phyloP scores from a whole-genome alignment of 2,113 vertebrate genomes.

The Leptobrachium leishanense region DNA sequence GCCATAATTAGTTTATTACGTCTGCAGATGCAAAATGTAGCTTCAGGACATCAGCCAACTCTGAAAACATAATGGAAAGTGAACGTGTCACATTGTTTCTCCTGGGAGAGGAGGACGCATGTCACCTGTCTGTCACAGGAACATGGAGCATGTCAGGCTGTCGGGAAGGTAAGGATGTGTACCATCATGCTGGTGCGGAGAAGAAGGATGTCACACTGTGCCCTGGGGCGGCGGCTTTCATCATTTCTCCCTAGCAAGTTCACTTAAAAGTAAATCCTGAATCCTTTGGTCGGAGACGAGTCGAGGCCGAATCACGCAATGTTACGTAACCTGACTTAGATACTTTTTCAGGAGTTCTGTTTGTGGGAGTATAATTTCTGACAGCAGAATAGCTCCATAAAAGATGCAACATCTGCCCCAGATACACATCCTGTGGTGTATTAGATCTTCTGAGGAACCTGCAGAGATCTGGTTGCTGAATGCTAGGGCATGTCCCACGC shows the following conservation, averaged over 20 bases:
- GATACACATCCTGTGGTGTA: too few relatives aligned
- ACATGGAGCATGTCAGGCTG: neutral
- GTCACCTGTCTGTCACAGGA: slow-evolving; percentile 18
- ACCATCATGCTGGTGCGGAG: neutral
- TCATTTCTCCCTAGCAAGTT: neutral
- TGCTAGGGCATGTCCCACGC: too few relatives aligned
- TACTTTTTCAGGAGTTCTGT: too few relatives aligned
- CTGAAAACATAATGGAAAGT: slow-evolving; percentile 24
- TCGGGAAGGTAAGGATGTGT: neutral
- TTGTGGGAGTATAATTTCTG: too few relatives aligned
- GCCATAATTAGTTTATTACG: slow-evolving; percentile 23
- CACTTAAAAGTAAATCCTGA: neutral
- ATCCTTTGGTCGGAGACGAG: too few relatives aligned
- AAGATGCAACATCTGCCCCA: too few relatives aligned
- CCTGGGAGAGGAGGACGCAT: neutral
- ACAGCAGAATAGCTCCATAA: too few relatives aligned
- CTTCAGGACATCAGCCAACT: slow-evolving; percentile 24
- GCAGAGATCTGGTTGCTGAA: too few relatives aligned
- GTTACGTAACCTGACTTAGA: too few relatives aligned
- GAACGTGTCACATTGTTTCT: neutral
- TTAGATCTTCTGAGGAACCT: too few relatives aligned
- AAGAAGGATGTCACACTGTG: neutral
- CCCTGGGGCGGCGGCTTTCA: too few relatives aligned
- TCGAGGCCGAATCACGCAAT: too few relatives aligned
- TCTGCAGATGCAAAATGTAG: slow-evolving; percentile 12